Evolutionary conservation across 2,797 vertebrate genomes (phyloP).

Genomic region (Gymnothorax reevesii): DNA sequence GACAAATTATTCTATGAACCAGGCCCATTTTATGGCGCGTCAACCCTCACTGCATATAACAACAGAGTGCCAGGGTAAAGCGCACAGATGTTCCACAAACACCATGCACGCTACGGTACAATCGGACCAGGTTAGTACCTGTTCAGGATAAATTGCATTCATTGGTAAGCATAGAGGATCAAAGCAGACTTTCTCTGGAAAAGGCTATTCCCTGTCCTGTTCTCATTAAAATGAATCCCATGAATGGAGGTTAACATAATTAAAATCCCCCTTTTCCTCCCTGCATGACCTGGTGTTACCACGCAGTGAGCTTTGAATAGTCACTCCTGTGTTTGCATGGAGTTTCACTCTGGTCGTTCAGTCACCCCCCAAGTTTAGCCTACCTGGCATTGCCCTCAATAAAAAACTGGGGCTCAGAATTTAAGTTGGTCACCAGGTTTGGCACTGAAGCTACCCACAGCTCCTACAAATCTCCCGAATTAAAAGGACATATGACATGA

Average conservation of each 20-base stretch:
- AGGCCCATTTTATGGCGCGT: neutral
- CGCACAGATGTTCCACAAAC: neutral
- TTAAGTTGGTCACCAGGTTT: too few species aligned
- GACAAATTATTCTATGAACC: neutral
- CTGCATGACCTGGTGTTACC: too few species aligned
- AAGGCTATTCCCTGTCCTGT: neutral
- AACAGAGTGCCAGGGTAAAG: neutral
- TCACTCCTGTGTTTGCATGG: too few species aligned
- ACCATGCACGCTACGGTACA: neutral
- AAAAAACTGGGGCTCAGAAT: too few species aligned
- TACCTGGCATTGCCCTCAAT: too few species aligned
- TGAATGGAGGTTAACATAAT: neutral
- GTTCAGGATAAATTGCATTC: neutral
- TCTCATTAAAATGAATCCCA: slow-evolving; percentile 24
- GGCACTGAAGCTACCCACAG: too few species aligned
- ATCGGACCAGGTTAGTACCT: neutral
- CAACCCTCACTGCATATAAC: neutral
- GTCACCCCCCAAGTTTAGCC: too few species aligned
- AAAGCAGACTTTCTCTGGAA: neutral
- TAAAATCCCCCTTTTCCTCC: neutral
- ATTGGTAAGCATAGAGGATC: neutral
- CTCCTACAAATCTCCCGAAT: too few species aligned
- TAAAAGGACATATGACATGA: too few species aligned
- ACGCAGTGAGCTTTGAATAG: too few species aligned
- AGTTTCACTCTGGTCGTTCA: too few species aligned